Evolutionary conservation across 2,888 invertebrate species (phyloP).

Genomic region (Brachylomia viminalis): DNA sequence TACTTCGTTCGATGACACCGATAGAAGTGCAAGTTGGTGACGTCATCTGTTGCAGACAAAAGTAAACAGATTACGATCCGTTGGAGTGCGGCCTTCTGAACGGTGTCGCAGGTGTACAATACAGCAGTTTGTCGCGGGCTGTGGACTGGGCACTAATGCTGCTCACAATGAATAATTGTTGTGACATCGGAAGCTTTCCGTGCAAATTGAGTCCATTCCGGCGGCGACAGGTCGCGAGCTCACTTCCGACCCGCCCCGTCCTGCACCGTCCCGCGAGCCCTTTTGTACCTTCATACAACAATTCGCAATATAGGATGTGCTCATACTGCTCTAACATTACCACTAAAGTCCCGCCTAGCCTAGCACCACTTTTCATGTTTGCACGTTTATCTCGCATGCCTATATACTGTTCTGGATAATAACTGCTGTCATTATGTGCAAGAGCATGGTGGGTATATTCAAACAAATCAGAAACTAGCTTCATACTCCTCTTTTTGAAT

Average conservation of each 20-base stretch:
- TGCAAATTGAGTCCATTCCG: constrained; percentile 31
- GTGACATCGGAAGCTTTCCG: constrained; percentile 26
- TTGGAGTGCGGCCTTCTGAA: not conserved
- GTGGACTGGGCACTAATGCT: not conserved
- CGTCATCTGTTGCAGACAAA: not conserved
- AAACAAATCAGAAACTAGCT: not conserved
- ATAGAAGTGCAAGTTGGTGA: not conserved
- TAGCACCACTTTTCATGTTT: not conserved
- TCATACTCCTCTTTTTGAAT: not conserved
- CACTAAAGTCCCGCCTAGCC: not conserved
- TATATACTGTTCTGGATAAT: not conserved
- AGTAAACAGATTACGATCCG: not conserved
- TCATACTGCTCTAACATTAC: not conserved
- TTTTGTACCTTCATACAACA: not conserved
- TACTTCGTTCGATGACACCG: too few relatives aligned
- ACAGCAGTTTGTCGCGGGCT: not conserved
- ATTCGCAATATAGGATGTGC: not conserved
- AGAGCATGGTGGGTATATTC: not conserved
- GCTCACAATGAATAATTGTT: constrained; percentile 33
- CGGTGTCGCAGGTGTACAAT: not conserved
- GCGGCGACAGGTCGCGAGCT: constrained; percentile 45
- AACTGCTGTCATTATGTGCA: not conserved
- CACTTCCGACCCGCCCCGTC: constrained; percentile 22
- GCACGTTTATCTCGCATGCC: not conserved
- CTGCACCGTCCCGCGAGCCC: not conserved